Evolutionary conservation across 1,140 invertebrate species (phyloP), one percentile per base, ranked within the genome.

Genomic region (Chelonus insularis): DNA sequence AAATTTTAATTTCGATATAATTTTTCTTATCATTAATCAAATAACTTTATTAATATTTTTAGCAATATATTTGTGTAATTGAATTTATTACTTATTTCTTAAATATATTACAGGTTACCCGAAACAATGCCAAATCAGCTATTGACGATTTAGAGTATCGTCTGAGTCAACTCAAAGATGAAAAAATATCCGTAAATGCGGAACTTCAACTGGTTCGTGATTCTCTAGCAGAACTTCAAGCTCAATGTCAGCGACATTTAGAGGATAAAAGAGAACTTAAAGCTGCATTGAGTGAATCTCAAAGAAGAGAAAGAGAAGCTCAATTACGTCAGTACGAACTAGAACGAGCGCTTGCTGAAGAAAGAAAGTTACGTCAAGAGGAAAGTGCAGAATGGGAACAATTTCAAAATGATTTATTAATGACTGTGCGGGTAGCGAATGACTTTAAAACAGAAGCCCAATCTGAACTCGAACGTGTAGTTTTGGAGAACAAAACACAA

Each of bases 361-460:
- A 88, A 64, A 84, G 84, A 32, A 84, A 84, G 58, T 72, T 86
- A 55, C 79, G 87, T 21, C 75, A 82, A 51, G 81, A 84, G 64
- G 87, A 89, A 84, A 87, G 86, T 65, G 85, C 89, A 9, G 94
- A 97, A 78, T 97, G 95, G 95, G 88, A 92, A 69, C 92, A 95
- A 75, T 97, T 97, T 82, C 94, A 97, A 76, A 89, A 88, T 59
- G 95, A 98, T 81, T 83, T 98, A 0, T 82, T 96, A 23, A 94
- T 93, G 81, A 94, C 95, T 0, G 95, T 98, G 0, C 85, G 94
- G 14, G 94, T 97, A 6, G 95, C 95, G 8, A 96, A 97, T 79
- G 94, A 97, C 75, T 95, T 97, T 78, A 95, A 95, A 76, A 92
- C 90, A 18, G 91, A 94, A 77, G 90, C 91, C 0, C 90, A 93